Percentiles rank a stretch among this genome's conserved stretches.
Conservation (phyloP, 2,797 vertebrate species). For the Cirrhinus molitorella region DNA sequence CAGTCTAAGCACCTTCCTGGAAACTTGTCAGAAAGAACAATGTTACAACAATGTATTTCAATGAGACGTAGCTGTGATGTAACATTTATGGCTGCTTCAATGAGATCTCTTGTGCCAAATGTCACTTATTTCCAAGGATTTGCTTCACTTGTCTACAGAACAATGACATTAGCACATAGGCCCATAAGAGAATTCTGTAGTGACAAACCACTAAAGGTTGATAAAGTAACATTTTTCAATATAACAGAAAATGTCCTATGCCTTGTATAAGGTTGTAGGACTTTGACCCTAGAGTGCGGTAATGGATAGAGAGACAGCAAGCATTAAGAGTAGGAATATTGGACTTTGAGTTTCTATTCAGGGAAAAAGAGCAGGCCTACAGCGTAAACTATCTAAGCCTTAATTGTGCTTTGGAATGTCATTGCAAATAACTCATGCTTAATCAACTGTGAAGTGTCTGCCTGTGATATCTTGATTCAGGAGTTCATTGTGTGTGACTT, state of each 20-base stretch:
- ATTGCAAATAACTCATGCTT: background rate
- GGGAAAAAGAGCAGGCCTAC: background rate
- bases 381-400: background rate
- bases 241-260: background rate
- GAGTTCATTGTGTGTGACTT: background rate
- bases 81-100: slow-evolving; percentile 21
- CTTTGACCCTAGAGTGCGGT: background rate
- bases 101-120: background rate
- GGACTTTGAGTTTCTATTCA: slow-evolving; percentile 1
- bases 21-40: background rate
- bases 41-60: background rate
- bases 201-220: slow-evolving; percentile 16
- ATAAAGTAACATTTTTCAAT: background rate
- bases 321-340: background rate
- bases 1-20: background rate
- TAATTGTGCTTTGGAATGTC: slow-evolving; percentile 2
- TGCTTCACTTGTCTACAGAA: background rate
- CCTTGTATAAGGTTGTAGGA: slow-evolving; percentile 3
- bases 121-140: slow-evolving; percentile 9
- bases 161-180: background rate
- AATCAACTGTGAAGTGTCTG: background rate
- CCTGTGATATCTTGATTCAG: background rate
- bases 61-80: background rate
- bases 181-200: background rate
- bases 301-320: background rate